phyloP scores from a whole-genome alignment of 2,113 vertebrate genomes.

The Eulacestoma nigropectus region DNA sequence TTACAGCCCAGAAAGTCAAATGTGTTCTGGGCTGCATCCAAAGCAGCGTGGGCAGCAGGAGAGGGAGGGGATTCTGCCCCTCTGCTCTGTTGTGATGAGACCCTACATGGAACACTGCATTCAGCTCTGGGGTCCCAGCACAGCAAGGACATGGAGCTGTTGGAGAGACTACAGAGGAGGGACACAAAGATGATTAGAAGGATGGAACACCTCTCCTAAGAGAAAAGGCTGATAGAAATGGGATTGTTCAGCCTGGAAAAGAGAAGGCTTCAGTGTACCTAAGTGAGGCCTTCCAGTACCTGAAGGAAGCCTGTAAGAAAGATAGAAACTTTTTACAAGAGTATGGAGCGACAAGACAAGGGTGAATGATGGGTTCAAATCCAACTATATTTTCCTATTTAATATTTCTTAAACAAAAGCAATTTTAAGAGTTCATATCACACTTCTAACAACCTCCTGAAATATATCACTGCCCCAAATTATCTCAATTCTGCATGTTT shows the following conservation, averaged over 20 bases:
- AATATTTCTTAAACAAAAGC: neutral
- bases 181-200: neutral
- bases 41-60: neutral
- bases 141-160: too few relatives aligned
- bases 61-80: neutral
- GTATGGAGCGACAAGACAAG: neutral
- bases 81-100: neutral
- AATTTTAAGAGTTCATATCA: neutral
- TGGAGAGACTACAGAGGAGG: neutral
- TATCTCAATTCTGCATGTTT: neutral
- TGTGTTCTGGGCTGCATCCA: neutral
- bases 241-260: neutral
- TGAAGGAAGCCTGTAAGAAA: neutral
- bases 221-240: neutral
- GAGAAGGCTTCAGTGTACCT: neutral
- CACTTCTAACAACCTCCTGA: neutral
- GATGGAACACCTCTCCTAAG: neutral
- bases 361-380: neutral
- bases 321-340: neutral
- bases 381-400: neutral
- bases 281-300: neutral
- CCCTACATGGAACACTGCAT: fast-evolving
- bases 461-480: neutral
- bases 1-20: neutral
- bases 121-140: neutral